Evolutionary conservation across 2,888 invertebrate species (phyloP).

Genomic region (Mechanitis mazaeus): DNA sequence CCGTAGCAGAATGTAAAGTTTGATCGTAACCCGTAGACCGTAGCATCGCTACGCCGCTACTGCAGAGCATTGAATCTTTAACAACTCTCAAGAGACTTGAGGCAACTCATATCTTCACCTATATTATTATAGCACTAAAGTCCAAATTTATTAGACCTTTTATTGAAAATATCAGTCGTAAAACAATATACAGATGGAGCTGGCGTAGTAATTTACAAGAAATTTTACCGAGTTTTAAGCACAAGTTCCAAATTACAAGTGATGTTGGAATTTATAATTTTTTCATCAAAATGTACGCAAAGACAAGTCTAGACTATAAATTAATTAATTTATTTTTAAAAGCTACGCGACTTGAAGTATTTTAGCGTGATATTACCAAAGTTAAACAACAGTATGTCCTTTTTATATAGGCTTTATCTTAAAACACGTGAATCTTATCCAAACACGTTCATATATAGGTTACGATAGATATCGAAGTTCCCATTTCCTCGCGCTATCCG

Average conservation of each 20-base stretch:
- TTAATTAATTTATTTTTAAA: background rate
- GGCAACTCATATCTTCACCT: slow-evolving; percentile 8
- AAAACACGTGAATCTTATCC: background rate
- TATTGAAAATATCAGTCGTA: slow-evolving; percentile 21
- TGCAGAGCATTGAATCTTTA: slow-evolving; percentile 27
- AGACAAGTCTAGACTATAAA: background rate
- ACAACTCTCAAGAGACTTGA: slow-evolving; percentile 18
- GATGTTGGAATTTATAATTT: background rate
- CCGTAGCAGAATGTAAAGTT: slow-evolving; percentile 4
- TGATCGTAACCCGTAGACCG: slow-evolving; percentile 15
- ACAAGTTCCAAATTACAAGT: background rate
- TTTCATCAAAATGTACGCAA: background rate
- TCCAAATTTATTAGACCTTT: slow-evolving; percentile 16
- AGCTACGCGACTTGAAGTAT: background rate
- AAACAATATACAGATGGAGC: slow-evolving; percentile 31
- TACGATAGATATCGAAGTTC: slow-evolving; percentile 17
- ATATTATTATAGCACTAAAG: slow-evolving; percentile 22
- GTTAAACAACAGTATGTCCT: too few relatives aligned
- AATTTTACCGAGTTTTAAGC: slow-evolving; percentile 7
- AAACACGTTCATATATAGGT: slow-evolving; percentile 13
- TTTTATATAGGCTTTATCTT: too few relatives aligned
- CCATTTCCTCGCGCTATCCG: slow-evolving; percentile 13
- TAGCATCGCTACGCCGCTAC: slow-evolving; percentile 18
- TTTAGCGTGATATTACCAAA: too few relatives aligned
- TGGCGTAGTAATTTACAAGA: slow-evolving; percentile 23